Conservation (phyloP, 2,888 invertebrate genomes). For the Neuroscelio doddi region DNA sequence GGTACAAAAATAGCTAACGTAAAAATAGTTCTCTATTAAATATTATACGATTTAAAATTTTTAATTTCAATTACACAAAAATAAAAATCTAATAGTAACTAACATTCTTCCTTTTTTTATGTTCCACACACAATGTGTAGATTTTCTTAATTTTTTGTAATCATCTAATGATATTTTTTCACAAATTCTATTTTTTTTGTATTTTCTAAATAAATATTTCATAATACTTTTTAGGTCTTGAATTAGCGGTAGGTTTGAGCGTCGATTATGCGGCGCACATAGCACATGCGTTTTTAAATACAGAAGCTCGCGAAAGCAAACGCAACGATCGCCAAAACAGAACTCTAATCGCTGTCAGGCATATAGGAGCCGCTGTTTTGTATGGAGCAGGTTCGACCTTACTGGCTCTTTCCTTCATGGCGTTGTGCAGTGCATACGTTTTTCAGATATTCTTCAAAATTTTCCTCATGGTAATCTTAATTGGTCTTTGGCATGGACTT, state of each 20-base stretch:
- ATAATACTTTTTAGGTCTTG: conserved; percentile 72
- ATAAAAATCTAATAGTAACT: no score
- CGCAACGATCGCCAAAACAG: conserved; percentile 71
- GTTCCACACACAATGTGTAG: no score
- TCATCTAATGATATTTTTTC: no score
- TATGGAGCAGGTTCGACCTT: conserved; percentile 86
- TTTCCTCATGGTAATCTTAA: conserved; percentile 83
- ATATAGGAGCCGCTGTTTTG: conserved; percentile 84
- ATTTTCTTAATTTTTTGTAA: no score
- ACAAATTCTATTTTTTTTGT: no score
- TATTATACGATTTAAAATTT: no score
- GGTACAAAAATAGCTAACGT: no score
- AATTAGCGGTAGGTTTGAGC: conserved; percentile 86
- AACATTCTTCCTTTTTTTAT: no score
- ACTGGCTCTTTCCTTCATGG: conserved; percentile 81
- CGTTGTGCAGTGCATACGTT: conserved; percentile 82
- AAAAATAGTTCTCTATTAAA: no score
- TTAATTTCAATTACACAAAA: no score
- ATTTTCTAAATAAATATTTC: no score
- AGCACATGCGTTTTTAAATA: conserved; percentile 85
- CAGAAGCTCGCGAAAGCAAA: conserved; percentile 72
- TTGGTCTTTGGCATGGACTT: conserved; percentile 86
- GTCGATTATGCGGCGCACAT: conserved; percentile 89
- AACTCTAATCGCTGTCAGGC: conserved; percentile 78
- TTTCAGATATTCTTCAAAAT: conserved; percentile 85